Evolutionary conservation across 2,797 vertebrate species (phyloP).

Genomic region (Psittacula derbiana): DNA sequence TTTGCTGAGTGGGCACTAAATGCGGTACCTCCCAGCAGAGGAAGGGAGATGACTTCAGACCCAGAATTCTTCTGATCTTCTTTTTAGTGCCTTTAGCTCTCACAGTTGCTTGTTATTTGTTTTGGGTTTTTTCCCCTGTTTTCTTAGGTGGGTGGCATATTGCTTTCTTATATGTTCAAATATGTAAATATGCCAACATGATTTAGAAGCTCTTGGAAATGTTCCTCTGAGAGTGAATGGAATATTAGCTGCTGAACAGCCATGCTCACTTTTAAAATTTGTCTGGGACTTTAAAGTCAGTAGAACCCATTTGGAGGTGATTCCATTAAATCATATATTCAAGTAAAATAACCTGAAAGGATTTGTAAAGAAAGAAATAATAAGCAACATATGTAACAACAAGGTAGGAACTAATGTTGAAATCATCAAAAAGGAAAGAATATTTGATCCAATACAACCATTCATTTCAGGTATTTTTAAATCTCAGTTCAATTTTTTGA

Average conservation of each 20-base stretch:
- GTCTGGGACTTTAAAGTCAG: neutral
- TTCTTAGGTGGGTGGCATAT: neutral
- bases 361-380: neutral
- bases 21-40: neutral
- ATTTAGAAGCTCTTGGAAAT: neutral
- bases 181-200: neutral
- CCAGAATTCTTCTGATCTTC: neutral
- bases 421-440: neutral
- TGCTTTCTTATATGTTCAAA: neutral
- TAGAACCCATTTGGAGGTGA: neutral
- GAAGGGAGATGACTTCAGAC: slow-evolving; percentile 5
- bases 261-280: neutral
- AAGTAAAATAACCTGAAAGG: neutral
- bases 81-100: slow-evolving; percentile 17
- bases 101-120: neutral
- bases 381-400: neutral
- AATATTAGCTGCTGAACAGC: neutral
- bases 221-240: neutral
- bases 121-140: neutral
- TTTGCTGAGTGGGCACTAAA: neutral
- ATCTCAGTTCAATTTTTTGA: neutral
- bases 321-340: neutral
- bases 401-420: neutral
- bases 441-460: neutral
- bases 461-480: neutral